Evolutionary conservation across 2,113 vertebrate genomes (phyloP).

Genomic region (Mola mola): DNA sequence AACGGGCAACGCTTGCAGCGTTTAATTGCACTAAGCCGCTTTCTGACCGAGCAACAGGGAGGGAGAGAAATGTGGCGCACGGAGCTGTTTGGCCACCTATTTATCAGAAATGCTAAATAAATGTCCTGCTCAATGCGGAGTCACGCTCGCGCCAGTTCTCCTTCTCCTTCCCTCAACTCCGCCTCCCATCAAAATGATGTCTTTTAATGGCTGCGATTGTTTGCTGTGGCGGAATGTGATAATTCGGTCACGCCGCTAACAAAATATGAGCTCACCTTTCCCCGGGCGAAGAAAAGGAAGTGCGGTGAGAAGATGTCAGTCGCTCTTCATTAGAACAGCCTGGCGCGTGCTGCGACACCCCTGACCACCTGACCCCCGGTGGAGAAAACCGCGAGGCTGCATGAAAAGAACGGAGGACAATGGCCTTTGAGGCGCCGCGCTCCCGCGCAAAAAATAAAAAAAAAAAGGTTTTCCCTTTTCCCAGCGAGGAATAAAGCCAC

Average conservation of each 20-base stretch:
- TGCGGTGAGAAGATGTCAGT: conserved; percentile 37
- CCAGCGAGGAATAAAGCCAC: conserved; percentile 48
- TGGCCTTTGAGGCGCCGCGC: conserved; percentile 34
- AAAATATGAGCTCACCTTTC: conserved; percentile 34
- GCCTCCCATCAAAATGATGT: neutral
- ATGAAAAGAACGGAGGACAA: conserved; percentile 51
- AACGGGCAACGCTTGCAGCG: conserved; percentile 49
- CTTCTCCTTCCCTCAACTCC: neutral
- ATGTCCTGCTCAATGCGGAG: conserved; percentile 21
- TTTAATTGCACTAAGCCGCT: conserved; percentile 53
- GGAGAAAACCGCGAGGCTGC: conserved; percentile 40
- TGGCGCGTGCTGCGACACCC: conserved; percentile 49
- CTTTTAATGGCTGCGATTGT: conserved; percentile 28
- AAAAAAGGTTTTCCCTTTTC: conserved; percentile 34
- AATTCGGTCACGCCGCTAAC: conserved; percentile 27
- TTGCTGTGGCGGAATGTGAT: conserved; percentile 22
- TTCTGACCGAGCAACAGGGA: conserved; percentile 19
- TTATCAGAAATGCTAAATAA: conserved; percentile 49
- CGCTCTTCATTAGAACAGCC: conserved; percentile 61
- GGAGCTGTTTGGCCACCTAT: conserved; percentile 27
- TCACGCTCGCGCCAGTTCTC: conserved; percentile 6
- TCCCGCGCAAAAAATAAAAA: neutral
- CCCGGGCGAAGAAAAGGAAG: conserved; percentile 5
- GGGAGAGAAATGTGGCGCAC: neutral
- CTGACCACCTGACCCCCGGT: conserved; percentile 54